Percentiles rank a stretch among this genome's conserved stretches.
Evolutionary conservation across 2,113 vertebrate genomes (phyloP).

Genomic region (Noctilio leporinus): DNA sequence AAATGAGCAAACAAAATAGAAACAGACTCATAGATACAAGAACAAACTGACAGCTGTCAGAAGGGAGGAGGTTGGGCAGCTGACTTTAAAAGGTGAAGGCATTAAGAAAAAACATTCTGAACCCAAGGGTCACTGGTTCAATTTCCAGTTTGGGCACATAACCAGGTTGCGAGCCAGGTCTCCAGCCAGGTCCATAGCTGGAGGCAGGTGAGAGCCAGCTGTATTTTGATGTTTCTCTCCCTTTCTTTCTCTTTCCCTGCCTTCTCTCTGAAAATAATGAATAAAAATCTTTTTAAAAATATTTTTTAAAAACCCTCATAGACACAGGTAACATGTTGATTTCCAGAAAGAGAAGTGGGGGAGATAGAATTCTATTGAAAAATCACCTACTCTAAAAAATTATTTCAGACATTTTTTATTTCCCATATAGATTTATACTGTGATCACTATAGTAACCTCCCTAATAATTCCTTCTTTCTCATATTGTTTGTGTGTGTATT

Average conservation of each 20-base stretch:
- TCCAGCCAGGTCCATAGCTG: no score
- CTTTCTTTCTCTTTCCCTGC: no score
- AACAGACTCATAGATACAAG: background rate
- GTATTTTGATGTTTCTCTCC: no score
- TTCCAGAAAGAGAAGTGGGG: background rate
- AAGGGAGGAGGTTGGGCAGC: no score
- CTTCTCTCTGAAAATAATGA: no score
- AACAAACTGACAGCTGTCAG: background rate
- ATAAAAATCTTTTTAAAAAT: no score
- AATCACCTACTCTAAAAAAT: background rate
- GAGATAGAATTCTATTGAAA: background rate
- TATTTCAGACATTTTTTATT: background rate
- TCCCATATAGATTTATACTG: background rate
- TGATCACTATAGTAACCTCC: background rate
- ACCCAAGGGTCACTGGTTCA: no score
- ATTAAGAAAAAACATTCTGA: background rate
- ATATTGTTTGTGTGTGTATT: background rate
- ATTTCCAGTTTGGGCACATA: no score
- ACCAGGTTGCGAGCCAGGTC: no score
- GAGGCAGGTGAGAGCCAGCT: no score
- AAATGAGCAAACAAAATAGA: background rate
- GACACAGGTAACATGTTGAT: background rate
- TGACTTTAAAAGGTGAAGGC: background rate
- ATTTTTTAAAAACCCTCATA: background rate
- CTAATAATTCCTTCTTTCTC: background rate